Evolutionary conservation across 1,140 invertebrate species (phyloP).

Genomic region (Mylabris phalerata): DNA sequence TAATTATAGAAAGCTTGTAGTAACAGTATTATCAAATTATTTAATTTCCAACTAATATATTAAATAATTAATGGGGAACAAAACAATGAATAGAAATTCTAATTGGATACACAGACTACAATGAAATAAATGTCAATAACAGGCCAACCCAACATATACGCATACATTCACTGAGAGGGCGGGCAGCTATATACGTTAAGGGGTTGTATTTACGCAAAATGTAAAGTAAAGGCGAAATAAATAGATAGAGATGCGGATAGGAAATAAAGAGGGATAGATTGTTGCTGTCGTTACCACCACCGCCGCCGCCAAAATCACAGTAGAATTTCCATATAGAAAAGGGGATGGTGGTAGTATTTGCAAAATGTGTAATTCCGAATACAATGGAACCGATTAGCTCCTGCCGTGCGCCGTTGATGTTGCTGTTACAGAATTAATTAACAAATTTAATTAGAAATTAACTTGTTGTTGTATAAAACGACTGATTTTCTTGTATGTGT

Average conservation of each 20-base stretch:
- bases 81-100: slow-evolving; percentile 19
- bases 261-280: no score
- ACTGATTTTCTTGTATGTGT: background rate
- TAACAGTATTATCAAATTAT: slow-evolving; percentile 19
- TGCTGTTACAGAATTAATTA: slow-evolving; percentile 47
- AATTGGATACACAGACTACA: slow-evolving; percentile 20
- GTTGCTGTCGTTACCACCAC: background rate
- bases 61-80: slow-evolving; percentile 12
- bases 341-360: slow-evolving; percentile 20
- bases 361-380: slow-evolving; percentile 37
- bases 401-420: slow-evolving; percentile 20
- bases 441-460: slow-evolving; percentile 56
- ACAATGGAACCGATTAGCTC: slow-evolving; percentile 40
- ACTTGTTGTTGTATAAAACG: slow-evolving; percentile 45
- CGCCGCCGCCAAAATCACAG: background rate
- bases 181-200: background rate
- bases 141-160: slow-evolving; percentile 3
- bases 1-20: slow-evolving; percentile 1
- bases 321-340: slow-evolving; percentile 14
- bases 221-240: slow-evolving; percentile 2
- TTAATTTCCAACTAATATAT: slow-evolving; percentile 16
- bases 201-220: slow-evolving; percentile 4
- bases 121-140: slow-evolving; percentile 38
- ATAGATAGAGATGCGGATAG: no score
- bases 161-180: no score